A percentile compares a stretch with the other conserved stretches of the same genome.
Conservation (phyloP, 1,140 invertebrate species). For the Papilio helenus region DNA sequence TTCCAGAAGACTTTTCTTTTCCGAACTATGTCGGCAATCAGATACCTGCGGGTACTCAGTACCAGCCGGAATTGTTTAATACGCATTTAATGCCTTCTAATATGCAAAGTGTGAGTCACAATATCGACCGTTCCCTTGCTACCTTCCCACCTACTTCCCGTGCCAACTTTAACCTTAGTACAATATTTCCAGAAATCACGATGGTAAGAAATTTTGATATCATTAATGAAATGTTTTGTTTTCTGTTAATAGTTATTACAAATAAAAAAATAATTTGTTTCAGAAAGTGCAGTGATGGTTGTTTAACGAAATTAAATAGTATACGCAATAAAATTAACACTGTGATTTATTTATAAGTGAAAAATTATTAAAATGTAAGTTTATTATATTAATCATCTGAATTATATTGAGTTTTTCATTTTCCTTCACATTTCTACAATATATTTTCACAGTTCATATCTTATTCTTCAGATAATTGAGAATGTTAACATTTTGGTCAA, state of each 20-base stretch:
- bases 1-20: slow-evolving; percentile 70
- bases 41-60: slow-evolving; percentile 61
- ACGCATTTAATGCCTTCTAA: slow-evolving; percentile 72
- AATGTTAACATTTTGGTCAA: not conserved
- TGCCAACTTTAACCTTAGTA: slow-evolving; percentile 77
- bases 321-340: slow-evolving; percentile 39
- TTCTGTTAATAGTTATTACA: slow-evolving; percentile 6
- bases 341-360: slow-evolving; percentile 33
- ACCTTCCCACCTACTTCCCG: slow-evolving; percentile 70
- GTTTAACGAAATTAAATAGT: slow-evolving; percentile 39
- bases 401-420: not conserved
- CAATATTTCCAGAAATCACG: slow-evolving; percentile 79
- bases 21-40: slow-evolving; percentile 75
- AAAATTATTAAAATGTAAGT: not conserved
- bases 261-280: slow-evolving; percentile 52
- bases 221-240: slow-evolving; percentile 2
- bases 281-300: slow-evolving; percentile 73
- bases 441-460: not conserved
- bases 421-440: not conserved
- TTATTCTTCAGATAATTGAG: not conserved
- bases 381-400: slow-evolving; percentile 37
- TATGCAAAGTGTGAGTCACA: slow-evolving; percentile 64
- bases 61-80: slow-evolving; percentile 75
- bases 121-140: slow-evolving; percentile 64
- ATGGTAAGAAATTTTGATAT: slow-evolving; percentile 61